Base-by-base conservation (phyloP, 2,888 invertebrate genomes). In the Idaea straminata region DNA sequence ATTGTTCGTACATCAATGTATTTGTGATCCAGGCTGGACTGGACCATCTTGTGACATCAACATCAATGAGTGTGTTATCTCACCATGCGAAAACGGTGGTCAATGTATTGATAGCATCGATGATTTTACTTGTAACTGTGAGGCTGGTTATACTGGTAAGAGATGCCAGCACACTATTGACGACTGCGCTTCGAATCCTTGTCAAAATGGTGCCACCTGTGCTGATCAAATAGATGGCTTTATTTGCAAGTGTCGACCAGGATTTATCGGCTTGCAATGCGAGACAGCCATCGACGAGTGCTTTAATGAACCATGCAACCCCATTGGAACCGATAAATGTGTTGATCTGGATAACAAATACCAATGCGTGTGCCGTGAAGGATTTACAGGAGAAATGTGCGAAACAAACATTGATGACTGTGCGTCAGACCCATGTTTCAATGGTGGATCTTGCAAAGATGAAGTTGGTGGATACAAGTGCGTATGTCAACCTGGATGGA, bases 231-330 rank as follows among this genome's bases (percentile, higher is more conserved):
- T 97, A 25, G 98, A 98, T 81, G 97, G 98, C 35, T 99, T 99
- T 83, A 92, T 94, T 47, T 99, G 99, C 86, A 97, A 96, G 85
- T 99, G 99, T 82, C 94, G 98, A 66, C 98, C 98, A 15, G 99
- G 98, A 47, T 99, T 95, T 82, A 96, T 98, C 57, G 98, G 98
- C 0, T 89, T 98, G n/a, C 97, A 98, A 81, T 98, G 98, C 82
- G 98, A 98, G 88, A 97, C 98, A 15, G 97, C 96, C 81, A 96
- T 98, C 69, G 97, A 98, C 80, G 98, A 98, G 87, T 98, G 98
- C 80, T 90, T 97, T 63, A 97, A 96, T 73, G 98, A 98, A 83
- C 98, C 98, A 13, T 98, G 98, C 88, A 97, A 96, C 80, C 96
- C 97, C 0, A 95, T 96, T 62, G 99, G 99, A 65, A 98, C 98